Conservation (phyloP, 2,888 invertebrate genomes). For the Scaptomyza polygonia region DNA sequence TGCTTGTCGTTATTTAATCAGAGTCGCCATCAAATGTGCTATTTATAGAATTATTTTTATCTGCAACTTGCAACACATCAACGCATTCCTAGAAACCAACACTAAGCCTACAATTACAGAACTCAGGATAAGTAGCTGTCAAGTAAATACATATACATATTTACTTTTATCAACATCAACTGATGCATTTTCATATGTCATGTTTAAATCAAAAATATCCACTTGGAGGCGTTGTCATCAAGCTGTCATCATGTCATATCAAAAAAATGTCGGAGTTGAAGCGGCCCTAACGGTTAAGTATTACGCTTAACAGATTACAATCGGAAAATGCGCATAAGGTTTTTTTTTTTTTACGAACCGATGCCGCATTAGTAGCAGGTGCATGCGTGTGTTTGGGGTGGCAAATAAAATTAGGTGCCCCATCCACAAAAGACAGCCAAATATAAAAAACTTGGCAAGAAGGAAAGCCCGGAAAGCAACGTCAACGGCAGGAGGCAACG, state of each 20-base stretch:
- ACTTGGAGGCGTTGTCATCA: constrained; percentile 65
- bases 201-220: constrained; percentile 55
- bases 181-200: constrained; percentile 31
- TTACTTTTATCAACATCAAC: constrained; percentile 24
- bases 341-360: constrained; percentile 69
- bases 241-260: constrained; percentile 67
- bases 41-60: constrained; percentile 21
- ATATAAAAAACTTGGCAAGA: constrained; percentile 45
- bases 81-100: background rate
- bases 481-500: constrained; percentile 45
- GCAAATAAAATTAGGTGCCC: constrained; percentile 68
- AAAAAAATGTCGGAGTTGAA: constrained; percentile 9
- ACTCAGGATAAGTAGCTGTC: constrained; percentile 26
- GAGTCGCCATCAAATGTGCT: constrained; percentile 19
- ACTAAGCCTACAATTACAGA: background rate
- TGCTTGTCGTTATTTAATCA: constrained; percentile 24
- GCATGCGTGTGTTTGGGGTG: constrained; percentile 36
- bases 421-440: constrained; percentile 18
- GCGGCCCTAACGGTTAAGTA: constrained; percentile 38
- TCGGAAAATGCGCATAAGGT: constrained; percentile 75
- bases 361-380: constrained; percentile 11
- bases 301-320: constrained; percentile 68
- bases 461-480: constrained; percentile 45
- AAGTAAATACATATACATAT: constrained; percentile 51
- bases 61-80: background rate